Base-by-base conservation (phyloP, 2,888 invertebrate species). In the Aspidapion aeneum region DNA sequence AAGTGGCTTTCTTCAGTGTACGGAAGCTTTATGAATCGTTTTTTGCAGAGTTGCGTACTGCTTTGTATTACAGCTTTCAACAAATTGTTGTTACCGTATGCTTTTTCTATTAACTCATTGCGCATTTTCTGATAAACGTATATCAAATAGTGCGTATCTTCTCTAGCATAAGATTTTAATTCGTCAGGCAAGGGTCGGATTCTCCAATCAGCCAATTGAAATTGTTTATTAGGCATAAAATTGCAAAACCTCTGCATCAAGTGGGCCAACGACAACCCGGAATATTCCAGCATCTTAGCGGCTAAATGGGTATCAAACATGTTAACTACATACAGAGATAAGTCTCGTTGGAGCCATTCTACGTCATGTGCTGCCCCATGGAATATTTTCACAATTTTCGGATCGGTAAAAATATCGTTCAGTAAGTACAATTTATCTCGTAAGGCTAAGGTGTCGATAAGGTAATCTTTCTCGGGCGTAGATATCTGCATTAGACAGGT, bases 281-380 rank as follows among this genome's bases (percentile, higher is more conserved):
- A 82, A 66, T 91, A 83, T 20, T 86, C 85, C 0, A 98, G 82
- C 1, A 86, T 82, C 68, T 89, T 87, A 0, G 94, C 90, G 0
- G 97, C 98, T 75, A 91, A 90, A 75, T 94, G 88, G 0, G 98
- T 99, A 79, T 99, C 99, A 77, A 99, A 98, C 88, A 99, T 86
- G 70, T 98, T 97, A 0, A 99, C 97, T 1, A 99, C 81, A 77
- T 99, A 99, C 1, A 99, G 77, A 0, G 96, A 93, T 62, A 98
- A 87, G 83, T 99, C 99, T 17, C 96, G 84, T 78, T 99, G 99
- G 22, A 99, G 81, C 98, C 99, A 99, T 35, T 88, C 82, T 18
- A 99, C 84, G 76, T 99, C 98, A 64, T 77, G 82, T 63, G 92
- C 90, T 0, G 95, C 93, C 9, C 98, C 98, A 76, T 99, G 99